These are phyloP conservation scores for Spilarctia lutea DNA, from an alignment of 2,888 invertebrate species.

Conservation along the genomic window DNA sequence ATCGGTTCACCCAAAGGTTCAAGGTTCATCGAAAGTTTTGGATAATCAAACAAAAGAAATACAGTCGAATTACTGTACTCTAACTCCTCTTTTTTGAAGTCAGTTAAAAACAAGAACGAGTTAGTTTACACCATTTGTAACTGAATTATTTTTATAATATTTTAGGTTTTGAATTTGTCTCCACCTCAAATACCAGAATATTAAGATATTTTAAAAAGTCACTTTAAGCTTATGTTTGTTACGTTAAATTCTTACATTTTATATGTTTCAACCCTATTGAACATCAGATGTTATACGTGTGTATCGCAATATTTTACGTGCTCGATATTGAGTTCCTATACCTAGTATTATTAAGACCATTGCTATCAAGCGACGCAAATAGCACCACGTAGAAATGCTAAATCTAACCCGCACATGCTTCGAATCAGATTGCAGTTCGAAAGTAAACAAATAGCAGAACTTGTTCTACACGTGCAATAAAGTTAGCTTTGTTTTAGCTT, in stretches of 20 bases:
- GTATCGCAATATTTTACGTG: neutral
- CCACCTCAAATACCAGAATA: no score
- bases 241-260: neutral
- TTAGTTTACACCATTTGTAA: no score
- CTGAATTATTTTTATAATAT: no score
- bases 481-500: conserved; percentile 6
- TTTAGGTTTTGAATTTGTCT: no score
- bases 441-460: neutral
- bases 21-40: no score
- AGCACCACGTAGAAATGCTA: neutral
- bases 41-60: no score
- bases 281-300: neutral
- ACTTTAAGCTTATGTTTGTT: neutral
- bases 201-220: no score
- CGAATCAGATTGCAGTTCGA: neutral
- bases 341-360: neutral
- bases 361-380: neutral
- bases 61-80: no score
- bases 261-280: neutral
- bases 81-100: no score
- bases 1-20: no score
- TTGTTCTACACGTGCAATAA: conserved; percentile 2
- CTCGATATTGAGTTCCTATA: neutral
- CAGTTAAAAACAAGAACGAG: no score
- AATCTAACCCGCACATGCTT: neutral